These are phyloP conservation scores for Nephrocerus scutellatus DNA, from an alignment of 2,888 invertebrate species.

Conservation along the genomic window DNA sequence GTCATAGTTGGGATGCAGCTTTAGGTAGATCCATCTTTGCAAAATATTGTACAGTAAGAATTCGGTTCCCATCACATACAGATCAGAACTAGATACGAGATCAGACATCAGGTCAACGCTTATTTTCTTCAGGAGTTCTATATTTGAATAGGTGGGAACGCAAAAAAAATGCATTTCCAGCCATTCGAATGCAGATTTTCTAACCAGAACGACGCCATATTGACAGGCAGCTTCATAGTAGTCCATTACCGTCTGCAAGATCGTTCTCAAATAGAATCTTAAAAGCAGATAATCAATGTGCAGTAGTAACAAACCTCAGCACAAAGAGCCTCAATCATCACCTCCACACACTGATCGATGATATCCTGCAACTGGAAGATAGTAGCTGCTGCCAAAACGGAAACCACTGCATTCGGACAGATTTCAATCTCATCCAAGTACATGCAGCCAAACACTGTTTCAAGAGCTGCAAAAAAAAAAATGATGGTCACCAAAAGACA, in stretches of 20 bases:
- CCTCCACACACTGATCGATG: conserved; percentile 64
- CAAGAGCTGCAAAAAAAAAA: conserved; percentile 52
- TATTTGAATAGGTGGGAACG: conserved; percentile 52
- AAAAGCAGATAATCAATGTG: too few species aligned
- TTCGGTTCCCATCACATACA: conserved; percentile 72
- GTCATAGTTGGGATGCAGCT: conserved; percentile 49
- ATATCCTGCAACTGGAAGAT: conserved; percentile 66
- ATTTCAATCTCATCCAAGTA: conserved; percentile 68
- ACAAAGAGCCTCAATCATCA: conserved; percentile 70
- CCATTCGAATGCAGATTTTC: conserved; percentile 61
- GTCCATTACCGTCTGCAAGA: conserved; percentile 56
- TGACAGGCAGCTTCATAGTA: conserved; percentile 63
- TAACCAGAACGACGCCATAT: conserved; percentile 59
- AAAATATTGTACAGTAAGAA: conserved; percentile 66
- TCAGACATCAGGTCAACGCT: conserved; percentile 60
- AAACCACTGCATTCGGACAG: conserved; percentile 59
- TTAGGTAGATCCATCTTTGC: conserved; percentile 61
- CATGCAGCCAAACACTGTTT: conserved; percentile 66
- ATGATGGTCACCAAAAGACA: not conserved
- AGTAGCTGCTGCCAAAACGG: conserved; percentile 65
- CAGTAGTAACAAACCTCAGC: conserved; percentile 49
- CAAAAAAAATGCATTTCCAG: conserved; percentile 61
- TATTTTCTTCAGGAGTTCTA: conserved; percentile 54
- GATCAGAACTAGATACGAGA: conserved; percentile 56
- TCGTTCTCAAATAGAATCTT: too few species aligned